Conservation (phyloP, 2,888 invertebrate species). For the Sphinx pinastri region DNA sequence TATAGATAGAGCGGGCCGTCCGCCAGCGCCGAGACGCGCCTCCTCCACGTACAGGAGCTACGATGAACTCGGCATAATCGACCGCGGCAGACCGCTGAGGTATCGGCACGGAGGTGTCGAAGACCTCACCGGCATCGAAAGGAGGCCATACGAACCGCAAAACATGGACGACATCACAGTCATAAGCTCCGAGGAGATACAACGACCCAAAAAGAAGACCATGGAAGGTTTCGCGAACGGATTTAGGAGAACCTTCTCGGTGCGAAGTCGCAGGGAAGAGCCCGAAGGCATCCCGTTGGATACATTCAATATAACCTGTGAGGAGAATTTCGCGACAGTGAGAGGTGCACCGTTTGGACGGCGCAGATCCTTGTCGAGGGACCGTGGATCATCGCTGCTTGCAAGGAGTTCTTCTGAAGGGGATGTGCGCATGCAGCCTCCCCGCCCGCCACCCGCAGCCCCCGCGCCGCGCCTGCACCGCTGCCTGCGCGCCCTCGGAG, state of each 20-base stretch:
- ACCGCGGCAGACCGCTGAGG: constrained; percentile 66
- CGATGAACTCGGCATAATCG: constrained; percentile 73
- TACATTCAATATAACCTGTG: constrained; percentile 66
- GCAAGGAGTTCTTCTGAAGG: constrained; percentile 89
- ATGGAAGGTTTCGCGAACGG: constrained; percentile 76
- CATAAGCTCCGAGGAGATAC: constrained; percentile 77
- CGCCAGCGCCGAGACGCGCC: constrained; percentile 72
- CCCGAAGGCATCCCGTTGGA: constrained; percentile 74
- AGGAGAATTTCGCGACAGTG: constrained; percentile 74
- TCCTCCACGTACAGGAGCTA: constrained; percentile 79
- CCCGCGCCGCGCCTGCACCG: constrained; percentile 85
- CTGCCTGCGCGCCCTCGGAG: constrained; percentile 89
- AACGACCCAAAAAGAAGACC: constrained; percentile 67
- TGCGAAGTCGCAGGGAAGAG: constrained; percentile 66
- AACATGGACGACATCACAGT: constrained; percentile 77
- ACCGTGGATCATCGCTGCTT: constrained; percentile 80
- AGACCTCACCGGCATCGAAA: constrained; percentile 71
- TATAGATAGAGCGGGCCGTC: constrained; percentile 73
- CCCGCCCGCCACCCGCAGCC: constrained; percentile 68
- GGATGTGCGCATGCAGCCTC: constrained; percentile 80
- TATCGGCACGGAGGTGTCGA: constrained; percentile 74
- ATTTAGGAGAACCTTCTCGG: constrained; percentile 76
- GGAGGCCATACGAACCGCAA: constrained; percentile 58
- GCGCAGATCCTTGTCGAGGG: constrained; percentile 76
- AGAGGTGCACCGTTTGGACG: constrained; percentile 76